phyloP scores from a whole-genome alignment of 2,888 invertebrate genomes.

The Tipula confusa region DNA sequence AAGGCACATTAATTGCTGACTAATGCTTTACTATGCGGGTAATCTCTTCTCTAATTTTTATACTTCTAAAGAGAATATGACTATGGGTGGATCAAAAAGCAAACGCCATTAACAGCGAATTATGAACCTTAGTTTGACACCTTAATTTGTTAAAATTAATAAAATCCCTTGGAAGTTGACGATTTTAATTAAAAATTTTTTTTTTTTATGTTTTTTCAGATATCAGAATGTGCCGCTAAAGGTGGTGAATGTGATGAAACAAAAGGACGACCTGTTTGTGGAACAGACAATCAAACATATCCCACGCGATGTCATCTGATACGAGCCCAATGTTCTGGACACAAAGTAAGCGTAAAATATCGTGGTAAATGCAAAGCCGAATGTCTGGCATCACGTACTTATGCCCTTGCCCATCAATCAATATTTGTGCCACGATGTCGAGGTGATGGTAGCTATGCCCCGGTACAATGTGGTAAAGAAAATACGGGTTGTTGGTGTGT shows the following conservation, averaged over 20 bases:
- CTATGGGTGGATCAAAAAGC: no score
- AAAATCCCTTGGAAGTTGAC: no score
- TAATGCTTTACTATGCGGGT: no score
- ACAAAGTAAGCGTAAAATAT: constrained; percentile 65
- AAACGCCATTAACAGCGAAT: no score
- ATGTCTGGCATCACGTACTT: constrained; percentile 51
- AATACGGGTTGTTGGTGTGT: constrained; percentile 89
- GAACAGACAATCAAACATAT: constrained; percentile 73
- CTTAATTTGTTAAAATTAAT: no score
- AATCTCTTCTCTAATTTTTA: no score
- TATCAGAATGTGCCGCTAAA: constrained; percentile 49
- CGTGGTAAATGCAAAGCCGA: constrained; percentile 71
- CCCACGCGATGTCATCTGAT: constrained; percentile 73
- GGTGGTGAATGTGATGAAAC: constrained; percentile 50
- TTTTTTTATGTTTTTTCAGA: constrained; percentile 38
- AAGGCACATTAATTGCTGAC: no score
- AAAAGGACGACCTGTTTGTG: constrained; percentile 48
- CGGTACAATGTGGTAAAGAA: constrained; percentile 73
- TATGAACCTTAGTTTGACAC: no score
- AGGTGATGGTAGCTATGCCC: constrained; percentile 76
- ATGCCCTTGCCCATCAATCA: constrained; percentile 47
- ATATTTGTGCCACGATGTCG: constrained; percentile 74
- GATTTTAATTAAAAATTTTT: no score
- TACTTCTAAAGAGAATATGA: no score
- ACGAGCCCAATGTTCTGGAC: constrained; percentile 71